A percentile compares a stretch with the other conserved stretches of the same genome.
Evolutionary conservation across 2,113 vertebrate species (phyloP).

Genomic region (Tachysurus vachellii): DNA sequence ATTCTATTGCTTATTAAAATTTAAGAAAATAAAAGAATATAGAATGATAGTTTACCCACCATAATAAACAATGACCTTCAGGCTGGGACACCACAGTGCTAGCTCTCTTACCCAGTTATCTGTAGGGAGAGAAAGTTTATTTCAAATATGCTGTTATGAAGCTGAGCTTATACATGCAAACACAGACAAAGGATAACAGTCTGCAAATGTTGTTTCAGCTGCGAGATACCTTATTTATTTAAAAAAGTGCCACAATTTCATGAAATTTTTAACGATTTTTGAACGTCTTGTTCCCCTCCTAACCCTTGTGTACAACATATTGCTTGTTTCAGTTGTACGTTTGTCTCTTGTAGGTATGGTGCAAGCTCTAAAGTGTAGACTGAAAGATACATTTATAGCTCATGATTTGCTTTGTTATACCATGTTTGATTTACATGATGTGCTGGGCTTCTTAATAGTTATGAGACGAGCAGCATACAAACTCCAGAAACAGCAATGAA

Average conservation of each 20-base stretch:
- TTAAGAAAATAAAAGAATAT: background rate
- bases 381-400: background rate
- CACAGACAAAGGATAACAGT: background rate
- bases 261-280: too few species aligned
- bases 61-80: conserved; percentile 88
- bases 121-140: conserved; percentile 56
- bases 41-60: conserved; percentile 72
- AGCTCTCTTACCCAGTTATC: conserved; percentile 98
- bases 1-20: background rate
- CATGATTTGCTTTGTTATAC: background rate
- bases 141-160: background rate
- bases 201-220: background rate
- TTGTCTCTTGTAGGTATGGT: background rate
- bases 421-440: background rate
- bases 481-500: background rate
- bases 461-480: background rate
- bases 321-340: background rate
- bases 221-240: background rate
- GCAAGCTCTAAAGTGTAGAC: background rate
- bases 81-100: conserved; percentile 86
- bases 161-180: background rate
- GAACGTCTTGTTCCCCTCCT: background rate
- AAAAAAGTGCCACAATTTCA: background rate
- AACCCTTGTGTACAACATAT: background rate
- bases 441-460: background rate